Evolutionary conservation across 2,797 vertebrate genomes (phyloP).

Genomic region (Intellagama lesueurii): DNA sequence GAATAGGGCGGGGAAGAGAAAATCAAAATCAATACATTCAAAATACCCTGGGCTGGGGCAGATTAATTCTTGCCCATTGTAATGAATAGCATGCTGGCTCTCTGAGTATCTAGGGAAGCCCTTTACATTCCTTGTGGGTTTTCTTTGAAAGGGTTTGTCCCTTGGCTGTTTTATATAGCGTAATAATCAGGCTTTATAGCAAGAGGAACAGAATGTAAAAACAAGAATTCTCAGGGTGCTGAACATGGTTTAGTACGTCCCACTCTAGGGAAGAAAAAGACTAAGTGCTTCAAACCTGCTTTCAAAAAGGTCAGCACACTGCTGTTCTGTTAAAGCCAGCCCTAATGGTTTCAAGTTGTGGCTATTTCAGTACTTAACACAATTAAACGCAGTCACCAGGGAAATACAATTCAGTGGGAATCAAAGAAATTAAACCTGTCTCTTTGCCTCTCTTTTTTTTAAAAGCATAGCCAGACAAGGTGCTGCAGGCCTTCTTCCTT

Average conservation of each 20-base stretch:
- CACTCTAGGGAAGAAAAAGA: neutral
- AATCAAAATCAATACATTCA: neutral
- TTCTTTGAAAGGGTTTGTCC: neutral
- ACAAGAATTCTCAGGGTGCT: neutral
- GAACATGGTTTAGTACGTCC: neutral
- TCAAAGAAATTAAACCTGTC: slow-evolving; percentile 17
- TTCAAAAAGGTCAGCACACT: neutral
- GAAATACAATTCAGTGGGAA: slow-evolving; percentile 8
- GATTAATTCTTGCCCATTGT: neutral
- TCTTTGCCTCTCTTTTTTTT: neutral
- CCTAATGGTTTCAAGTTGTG: neutral
- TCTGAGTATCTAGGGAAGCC: neutral
- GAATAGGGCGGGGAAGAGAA: neutral
- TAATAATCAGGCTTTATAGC: neutral
- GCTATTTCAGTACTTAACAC: slow-evolving; percentile 25
- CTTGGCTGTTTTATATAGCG: neutral
- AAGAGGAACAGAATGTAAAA: slow-evolving; percentile 7
- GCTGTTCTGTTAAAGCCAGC: neutral
- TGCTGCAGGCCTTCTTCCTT: neutral
- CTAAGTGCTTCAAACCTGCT: neutral
- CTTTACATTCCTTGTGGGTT: neutral
- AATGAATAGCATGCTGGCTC: neutral
- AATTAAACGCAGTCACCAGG: neutral
- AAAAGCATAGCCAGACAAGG: neutral
- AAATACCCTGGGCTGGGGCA: neutral